Percentiles rank a stretch among this genome's conserved stretches.
These are phyloP conservation scores for Mugil cephalus DNA, from an alignment of 2,113 vertebrate genomes.

Conservation along the genomic window DNA sequence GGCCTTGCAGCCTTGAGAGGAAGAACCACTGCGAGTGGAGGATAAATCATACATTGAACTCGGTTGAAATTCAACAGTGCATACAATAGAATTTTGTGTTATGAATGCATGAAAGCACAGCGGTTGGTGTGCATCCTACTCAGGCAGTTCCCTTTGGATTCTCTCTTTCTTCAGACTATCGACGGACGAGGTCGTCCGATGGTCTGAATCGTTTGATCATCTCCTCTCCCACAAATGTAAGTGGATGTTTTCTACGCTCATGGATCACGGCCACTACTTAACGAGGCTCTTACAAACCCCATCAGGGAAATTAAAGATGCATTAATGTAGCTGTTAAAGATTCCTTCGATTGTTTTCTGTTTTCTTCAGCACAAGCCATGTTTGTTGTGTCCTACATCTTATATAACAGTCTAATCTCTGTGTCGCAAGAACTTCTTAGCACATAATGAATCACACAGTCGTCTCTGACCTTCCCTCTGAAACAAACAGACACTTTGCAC, in stretches of 20 bases:
- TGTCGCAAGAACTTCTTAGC: constrained; percentile 29
- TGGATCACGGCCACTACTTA: neutral
- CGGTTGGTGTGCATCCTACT: constrained; percentile 1
- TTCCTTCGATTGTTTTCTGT: constrained; percentile 13
- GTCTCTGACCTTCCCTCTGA: constrained; percentile 52
- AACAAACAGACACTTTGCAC: constrained; percentile 17
- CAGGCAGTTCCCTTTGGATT: constrained; percentile 1
- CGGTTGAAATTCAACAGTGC: constrained; percentile 27
- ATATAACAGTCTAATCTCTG: constrained; percentile 41
- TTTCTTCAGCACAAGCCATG: constrained; percentile 17
- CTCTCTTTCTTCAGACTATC: constrained; percentile 74
- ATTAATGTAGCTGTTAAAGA: neutral
- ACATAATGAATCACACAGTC: constrained; percentile 66
- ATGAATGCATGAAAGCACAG: constrained; percentile 30
- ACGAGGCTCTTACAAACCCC: too few relatives aligned
- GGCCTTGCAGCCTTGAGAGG: neutral
- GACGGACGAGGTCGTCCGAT: constrained; percentile 82
- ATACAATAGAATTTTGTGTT: constrained; percentile 24
- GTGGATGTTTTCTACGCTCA: constrained; percentile 40
- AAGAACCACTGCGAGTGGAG: neutral
- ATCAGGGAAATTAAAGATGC: neutral
- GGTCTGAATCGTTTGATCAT: constrained; percentile 83
- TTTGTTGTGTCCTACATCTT: constrained; percentile 5
- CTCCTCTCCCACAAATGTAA: constrained; percentile 85
- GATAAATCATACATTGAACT: constrained; percentile 24